Evolutionary conservation across 2,888 invertebrate genomes (phyloP), one percentile per base, ranked within the genome.

Genomic region (Mythimna loreyi): DNA sequence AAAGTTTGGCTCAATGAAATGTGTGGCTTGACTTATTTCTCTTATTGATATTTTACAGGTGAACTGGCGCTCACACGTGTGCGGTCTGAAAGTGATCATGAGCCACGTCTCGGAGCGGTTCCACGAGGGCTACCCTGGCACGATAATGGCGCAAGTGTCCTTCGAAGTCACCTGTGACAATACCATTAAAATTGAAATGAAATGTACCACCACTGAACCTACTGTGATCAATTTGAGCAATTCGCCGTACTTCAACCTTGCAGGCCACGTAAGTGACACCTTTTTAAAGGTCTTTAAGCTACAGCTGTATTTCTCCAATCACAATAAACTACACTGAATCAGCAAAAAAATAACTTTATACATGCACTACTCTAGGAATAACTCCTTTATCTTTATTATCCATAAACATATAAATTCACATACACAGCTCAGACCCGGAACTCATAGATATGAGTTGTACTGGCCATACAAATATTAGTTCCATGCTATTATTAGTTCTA

Each of bases 221-320:
- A 99, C 99, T 0, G 97, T 98, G 19, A 96, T 99, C 73, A 99
- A 98, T 91, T 93, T 99, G 67, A 98, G 98, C 57, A 98, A 98
- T 91, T 98, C 99, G 87, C 97, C 98, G 1, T 99, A 98, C 91
- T 99, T 99, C 92, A 99, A 99, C 93, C 96, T 99, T 50, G 98
- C 97, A 59, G 99, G 99, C n/a, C 98, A 99, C 93, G 97, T 97
- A 87, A 93, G 96, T 91, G 64, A 50, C 13, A 19, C 30, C 11
- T 13, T 28, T 21, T n/a, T 25, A 13, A 7, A 45, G n/a, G 19
- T 4, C 13, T 49, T 49, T 23, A 23, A 3, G 11, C 23, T 13
- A 13, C 11, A 1, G 8, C 28, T n/a, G 5, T 19, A 28, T 9
- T 28, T 3, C 28, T 8, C 19, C 19, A 28, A 28, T 19, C 19